Percentiles rank a stretch among this genome's conserved stretches.
Evolutionary conservation across 2,113 vertebrate genomes (phyloP).

Genomic region (Sinocyclocheilus maitianheensis): DNA sequence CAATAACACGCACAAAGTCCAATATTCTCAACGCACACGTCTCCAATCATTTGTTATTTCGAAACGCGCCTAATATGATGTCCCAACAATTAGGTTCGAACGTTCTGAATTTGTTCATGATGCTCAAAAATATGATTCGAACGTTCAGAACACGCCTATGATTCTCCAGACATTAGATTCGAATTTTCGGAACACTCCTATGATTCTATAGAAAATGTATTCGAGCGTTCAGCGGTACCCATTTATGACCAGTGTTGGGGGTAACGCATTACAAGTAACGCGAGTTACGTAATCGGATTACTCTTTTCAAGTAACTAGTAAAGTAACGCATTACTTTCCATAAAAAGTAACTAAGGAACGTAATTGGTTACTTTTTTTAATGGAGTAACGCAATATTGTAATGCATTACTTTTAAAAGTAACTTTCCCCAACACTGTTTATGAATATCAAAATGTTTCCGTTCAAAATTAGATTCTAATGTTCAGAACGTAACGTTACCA

Average conservation of each 20-base stretch:
- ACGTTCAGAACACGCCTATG: background rate
- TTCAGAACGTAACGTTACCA: no score
- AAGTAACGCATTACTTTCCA: no score
- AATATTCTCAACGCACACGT: background rate
- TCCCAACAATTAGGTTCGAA: background rate
- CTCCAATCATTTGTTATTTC: background rate
- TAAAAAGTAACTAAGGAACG: no score
- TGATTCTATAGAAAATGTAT: background rate
- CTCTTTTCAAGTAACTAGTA: no score
- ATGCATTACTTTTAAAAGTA: no score
- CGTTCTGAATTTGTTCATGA: background rate
- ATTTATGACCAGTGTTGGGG: background rate
- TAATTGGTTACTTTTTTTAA: no score
- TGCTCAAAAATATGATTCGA: background rate
- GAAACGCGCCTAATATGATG: background rate
- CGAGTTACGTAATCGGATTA: no score
- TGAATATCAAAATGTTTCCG: background rate
- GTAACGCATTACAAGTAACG: no score
- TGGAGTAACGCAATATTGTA: no score
- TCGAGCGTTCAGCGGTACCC: background rate
- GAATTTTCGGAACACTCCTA: constrained; percentile 24
- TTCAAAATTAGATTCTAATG: background rate
- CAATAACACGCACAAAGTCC: background rate
- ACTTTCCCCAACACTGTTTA: no score
- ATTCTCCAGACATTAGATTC: background rate